phyloP scores from a whole-genome alignment of 1,140 invertebrate species.

The Bombus balteatus region DNA sequence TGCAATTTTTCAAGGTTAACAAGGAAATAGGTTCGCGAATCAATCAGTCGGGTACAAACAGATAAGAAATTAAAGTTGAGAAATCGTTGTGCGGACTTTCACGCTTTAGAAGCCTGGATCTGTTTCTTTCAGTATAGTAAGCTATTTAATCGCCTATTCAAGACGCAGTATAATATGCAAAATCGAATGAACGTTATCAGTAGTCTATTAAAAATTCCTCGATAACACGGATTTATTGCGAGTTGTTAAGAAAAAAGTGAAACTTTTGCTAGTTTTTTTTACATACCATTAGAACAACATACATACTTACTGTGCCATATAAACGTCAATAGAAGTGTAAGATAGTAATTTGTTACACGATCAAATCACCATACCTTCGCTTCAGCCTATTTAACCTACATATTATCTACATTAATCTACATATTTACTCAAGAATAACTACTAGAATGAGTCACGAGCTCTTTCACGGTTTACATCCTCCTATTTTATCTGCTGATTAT shows the following conservation, averaged over 20 bases:
- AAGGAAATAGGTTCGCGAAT: background rate
- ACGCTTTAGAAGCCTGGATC: background rate
- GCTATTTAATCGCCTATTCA: background rate
- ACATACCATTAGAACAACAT: background rate
- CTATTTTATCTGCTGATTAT: background rate
- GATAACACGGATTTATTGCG: background rate
- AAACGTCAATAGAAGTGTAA: background rate
- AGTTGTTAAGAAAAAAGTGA: background rate
- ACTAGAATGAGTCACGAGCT: background rate
- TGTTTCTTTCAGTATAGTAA: background rate
- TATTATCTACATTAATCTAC: slow-evolving; percentile 9
- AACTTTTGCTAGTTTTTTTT: background rate
- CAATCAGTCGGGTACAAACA: background rate
- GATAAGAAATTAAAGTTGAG: background rate
- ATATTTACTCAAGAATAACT: slow-evolving; percentile 7
- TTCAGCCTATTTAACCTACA: slow-evolving; percentile 3
- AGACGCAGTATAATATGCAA: background rate
- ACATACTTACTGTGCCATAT: background rate
- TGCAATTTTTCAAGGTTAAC: background rate
- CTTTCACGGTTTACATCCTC: background rate
- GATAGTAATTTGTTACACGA: background rate
- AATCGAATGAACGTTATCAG: background rate
- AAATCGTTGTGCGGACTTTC: background rate
- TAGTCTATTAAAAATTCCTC: background rate
- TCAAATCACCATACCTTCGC: background rate